Base-by-base conservation (phyloP, 2,113 vertebrate genomes). In the Sciurus niger region DNA sequence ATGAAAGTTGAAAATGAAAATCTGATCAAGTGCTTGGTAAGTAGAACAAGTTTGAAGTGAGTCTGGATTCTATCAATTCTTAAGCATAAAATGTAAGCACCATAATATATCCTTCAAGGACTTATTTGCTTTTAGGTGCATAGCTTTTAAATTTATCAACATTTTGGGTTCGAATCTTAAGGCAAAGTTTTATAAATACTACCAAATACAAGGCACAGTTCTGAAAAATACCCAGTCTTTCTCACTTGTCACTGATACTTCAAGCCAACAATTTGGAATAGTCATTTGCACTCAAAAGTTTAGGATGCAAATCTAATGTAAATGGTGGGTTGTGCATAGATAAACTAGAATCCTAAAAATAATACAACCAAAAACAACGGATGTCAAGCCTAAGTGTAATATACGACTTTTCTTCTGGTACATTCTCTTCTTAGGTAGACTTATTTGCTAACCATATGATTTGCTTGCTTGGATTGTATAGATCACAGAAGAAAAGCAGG, bases 331-430 rank as follows among this genome's bases (percentile, higher is more conserved):
- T 46, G 13, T 95, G 10, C 37, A 55, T 1, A 18, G 16, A 37
- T 53, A n/a, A 92, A 70, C 13, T 37, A n/a, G 51, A 72, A 94
- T 88, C 25, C 53, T 88, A 48, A 85, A 85, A 90, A 79, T 18
- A 73, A 4, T 40, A 72, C 76, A 78, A n/a, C 8, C 34, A 8
- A 82, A 73, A 70, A 6, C 20, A 58, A 73, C 1, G 17, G 58
- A n/a, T 43, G 28, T 60, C 4, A 48, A 63, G 46, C 9, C 25
- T 37, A 94, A 89, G 11, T 11, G 3, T 82, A 60, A 85, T 20
- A 4, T 73, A 30, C 0, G 24, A 32, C 40, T 89, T 90, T 95
- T 60, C 85, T 53, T 82, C 67, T 48, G 1, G 0, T 67, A 46
- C 20, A 4, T 46, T 84, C 24, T 74, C 51, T 72, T 94, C 28